A percentile compares a stretch with the other conserved stretches of the same genome.
phyloP scores from a whole-genome alignment of 2,888 invertebrate genomes.

The Asteroscopus sphinx region DNA sequence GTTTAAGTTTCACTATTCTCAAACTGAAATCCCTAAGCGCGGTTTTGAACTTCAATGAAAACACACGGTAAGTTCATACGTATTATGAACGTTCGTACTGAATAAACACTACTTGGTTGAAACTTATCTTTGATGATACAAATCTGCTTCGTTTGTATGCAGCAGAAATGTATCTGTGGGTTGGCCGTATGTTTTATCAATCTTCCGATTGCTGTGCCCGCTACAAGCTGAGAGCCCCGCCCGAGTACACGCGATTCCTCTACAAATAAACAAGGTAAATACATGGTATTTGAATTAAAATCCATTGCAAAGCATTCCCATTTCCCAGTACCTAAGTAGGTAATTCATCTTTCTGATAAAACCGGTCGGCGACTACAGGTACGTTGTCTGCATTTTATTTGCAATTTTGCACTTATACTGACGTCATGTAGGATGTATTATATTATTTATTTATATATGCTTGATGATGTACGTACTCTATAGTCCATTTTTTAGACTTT shows the following conservation, averaged over 20 bases:
- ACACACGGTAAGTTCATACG: conserved; percentile 17
- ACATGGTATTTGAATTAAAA: conserved; percentile 45
- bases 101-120: conserved; percentile 46
- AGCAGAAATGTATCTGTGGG: conserved; percentile 63
- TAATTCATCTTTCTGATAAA: conserved; percentile 37
- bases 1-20: conserved; percentile 49
- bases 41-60: conserved; percentile 45
- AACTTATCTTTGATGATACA: conserved; percentile 61
- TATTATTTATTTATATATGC: too few species aligned
- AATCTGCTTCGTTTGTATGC: conserved; percentile 68
- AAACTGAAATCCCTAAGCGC: conserved; percentile 44
- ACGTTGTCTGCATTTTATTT: conserved; percentile 14
- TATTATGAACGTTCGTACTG: conserved; percentile 21
- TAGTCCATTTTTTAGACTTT: too few species aligned
- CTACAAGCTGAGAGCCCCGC: conserved; percentile 60
- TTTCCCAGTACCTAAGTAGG: too few species aligned
- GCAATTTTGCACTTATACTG: too few species aligned
- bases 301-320: conserved; percentile 31
- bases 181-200: conserved; percentile 73
- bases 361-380: too few species aligned
- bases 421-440: too few species aligned
- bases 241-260: conserved; percentile 66
- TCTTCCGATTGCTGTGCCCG: conserved; percentile 70
- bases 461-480: too few species aligned
- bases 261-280: conserved; percentile 38